A percentile compares a stretch with the other conserved stretches of the same genome.
Conservation (phyloP, 2,797 vertebrate species). For the Pseudochromis fuscus region DNA sequence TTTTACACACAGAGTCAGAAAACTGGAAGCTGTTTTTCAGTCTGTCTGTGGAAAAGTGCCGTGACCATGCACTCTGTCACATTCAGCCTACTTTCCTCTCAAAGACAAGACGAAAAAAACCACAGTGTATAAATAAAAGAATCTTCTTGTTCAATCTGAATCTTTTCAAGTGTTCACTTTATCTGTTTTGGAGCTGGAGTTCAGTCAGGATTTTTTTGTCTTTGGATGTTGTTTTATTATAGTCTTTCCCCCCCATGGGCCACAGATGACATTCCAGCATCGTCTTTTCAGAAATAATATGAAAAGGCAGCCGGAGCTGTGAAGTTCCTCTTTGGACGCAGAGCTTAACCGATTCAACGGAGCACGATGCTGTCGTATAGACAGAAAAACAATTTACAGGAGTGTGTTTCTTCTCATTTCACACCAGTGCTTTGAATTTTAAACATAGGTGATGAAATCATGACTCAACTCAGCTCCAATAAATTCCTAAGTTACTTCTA, state of each 20-base stretch:
- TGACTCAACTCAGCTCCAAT: constrained; percentile 42
- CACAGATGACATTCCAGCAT: background rate
- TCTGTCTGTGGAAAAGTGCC: no score
- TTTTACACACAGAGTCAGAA: no score
- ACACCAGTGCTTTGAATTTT: constrained; percentile 35
- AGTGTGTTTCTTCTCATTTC: constrained; percentile 25
- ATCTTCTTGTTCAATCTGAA: no score
- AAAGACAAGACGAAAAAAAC: no score
- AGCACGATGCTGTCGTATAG: constrained; percentile 9
- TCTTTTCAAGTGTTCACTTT: no score
- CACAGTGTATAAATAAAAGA: no score
- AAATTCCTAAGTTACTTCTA: constrained; percentile 4
- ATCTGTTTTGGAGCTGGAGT: no score
- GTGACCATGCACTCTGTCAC: no score
- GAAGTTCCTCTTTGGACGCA: constrained; percentile 28
- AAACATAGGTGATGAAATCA: constrained; percentile 55
- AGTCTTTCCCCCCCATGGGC: background rate
- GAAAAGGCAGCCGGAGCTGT: constrained; percentile 25
- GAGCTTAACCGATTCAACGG: constrained; percentile 36
- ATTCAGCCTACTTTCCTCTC: no score
- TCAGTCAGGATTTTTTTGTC: constrained; percentile 14
- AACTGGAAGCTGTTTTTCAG: no score
- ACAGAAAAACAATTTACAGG: constrained; percentile 22
- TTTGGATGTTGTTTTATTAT: background rate
- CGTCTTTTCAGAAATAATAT: constrained; percentile 25